phyloP scores from a whole-genome alignment of 2,888 invertebrate genomes.

The Cantharis rufa region DNA sequence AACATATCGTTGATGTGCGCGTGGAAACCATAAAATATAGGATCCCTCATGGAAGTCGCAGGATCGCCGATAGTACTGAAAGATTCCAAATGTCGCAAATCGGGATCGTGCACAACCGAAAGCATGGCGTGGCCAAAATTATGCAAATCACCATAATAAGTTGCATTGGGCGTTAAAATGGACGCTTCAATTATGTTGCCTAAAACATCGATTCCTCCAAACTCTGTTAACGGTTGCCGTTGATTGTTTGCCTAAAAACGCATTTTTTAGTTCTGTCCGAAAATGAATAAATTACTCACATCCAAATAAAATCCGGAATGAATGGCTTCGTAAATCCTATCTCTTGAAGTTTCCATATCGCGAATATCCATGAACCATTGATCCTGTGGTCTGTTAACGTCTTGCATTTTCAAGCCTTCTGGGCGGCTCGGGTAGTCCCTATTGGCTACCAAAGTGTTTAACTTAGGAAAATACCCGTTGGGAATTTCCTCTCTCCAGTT shows the following conservation, averaged over 20 bases:
- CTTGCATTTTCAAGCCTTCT: constrained; percentile 58
- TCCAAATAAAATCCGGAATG: constrained; percentile 64
- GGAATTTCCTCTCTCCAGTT: constrained; percentile 69
- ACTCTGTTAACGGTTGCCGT: constrained; percentile 63
- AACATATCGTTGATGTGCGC: constrained; percentile 77
- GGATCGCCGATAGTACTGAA: constrained; percentile 82
- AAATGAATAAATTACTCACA: constrained; percentile 53
- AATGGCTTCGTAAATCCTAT: constrained; percentile 70
- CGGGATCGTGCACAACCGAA: constrained; percentile 77
- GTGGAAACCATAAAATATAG: constrained; percentile 83
- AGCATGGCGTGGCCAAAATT: constrained; percentile 79
- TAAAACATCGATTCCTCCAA: constrained; percentile 73
- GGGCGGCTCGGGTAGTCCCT: constrained; percentile 74
- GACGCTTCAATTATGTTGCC: constrained; percentile 79
- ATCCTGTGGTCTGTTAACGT: constrained; percentile 69
- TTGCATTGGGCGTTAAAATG: constrained; percentile 66
- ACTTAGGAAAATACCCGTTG: constrained; percentile 80
- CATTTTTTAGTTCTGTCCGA: neutral
- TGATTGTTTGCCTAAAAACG: constrained; percentile 61
- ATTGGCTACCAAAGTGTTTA: constrained; percentile 74
- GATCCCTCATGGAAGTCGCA: constrained; percentile 82
- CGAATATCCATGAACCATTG: constrained; percentile 67
- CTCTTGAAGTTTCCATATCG: constrained; percentile 72
- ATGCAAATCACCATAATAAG: constrained; percentile 76
- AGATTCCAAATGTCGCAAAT: constrained; percentile 72